Base-by-base conservation (phyloP, 1,140 invertebrate genomes). In the Probaryconus sp. region DNA sequence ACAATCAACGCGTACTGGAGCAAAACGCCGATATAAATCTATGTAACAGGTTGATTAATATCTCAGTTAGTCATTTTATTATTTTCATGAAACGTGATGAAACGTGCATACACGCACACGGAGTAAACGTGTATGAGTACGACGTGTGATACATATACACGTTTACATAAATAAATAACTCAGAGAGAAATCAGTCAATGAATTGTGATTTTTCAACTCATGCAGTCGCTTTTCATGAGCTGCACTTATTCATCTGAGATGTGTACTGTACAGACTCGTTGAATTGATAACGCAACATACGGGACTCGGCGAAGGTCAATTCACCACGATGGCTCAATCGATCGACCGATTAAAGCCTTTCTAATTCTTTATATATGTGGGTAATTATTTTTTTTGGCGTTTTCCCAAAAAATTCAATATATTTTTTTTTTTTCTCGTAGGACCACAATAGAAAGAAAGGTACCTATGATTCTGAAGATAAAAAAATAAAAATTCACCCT, bases 21-120 rank as follows among this genome's bases (percentile, higher is more conserved):
- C n/a, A n/a, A n/a, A n/a, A n/a, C n/a, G n/a, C n/a, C n/a, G n/a
- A n/a, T n/a, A n/a, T n/a, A n/a, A n/a, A n/a, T n/a, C n/a, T n/a
- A n/a, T n/a, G 18, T 42, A 42, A 42, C 35, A 26, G 20, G 16
- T 58, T 51, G 53, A 68, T 68, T 68, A 37, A 68, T 68, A 45
- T 16, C 37, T 26, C 6, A 50, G 43, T 16, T 33, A 58, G 14
- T 58, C 17, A 14, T 58, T 50, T 58, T 10, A 69, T 69, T 69
- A 69, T 53, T 69, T 58, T 69, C 55, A 20, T 10, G 55, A 71
- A 63, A 71, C 50, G 56, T 71, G 56, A 71, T 42, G 67, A 71
- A 71, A 63, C 28, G 26, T 6, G 31, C 13, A 14, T 43, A 38
- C 31, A 33, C 45, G n/a, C n/a, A n/a, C n/a, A n/a, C n/a, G n/a